Base-by-base conservation (phyloP, 2,797 vertebrate species). In the Lagorchestes hirsutus region DNA sequence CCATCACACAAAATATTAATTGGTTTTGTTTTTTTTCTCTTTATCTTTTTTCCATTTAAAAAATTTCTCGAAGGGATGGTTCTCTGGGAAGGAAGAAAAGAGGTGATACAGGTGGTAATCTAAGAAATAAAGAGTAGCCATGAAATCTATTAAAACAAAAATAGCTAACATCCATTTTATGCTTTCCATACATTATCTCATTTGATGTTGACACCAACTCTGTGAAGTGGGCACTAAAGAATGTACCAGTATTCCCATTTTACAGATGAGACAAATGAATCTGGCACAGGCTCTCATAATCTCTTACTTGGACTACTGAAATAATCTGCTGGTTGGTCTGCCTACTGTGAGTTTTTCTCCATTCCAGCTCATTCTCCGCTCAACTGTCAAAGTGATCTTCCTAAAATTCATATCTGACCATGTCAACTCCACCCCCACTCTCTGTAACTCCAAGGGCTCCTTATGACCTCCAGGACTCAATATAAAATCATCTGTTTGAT, bases 201-300 rank as follows among this genome's bases (percentile, higher is more conserved):
- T 54, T 55, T 13, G 54, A 59, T 58, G 13, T 40, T 93, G 55
- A 50, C 22, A 52, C 6, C 24, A 29, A 27, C 14, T 8, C 24
- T 54, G 46, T 58, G 5, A 34, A 31, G 3, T 1, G 0, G 46
- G 8, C n/a, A 28, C 1, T 24, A 10, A 0, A 54, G 57, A 58
- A 58, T 58, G 34, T 0, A 6, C 40, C 18, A 0, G 1, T 2
- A 10, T 12, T 54, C 54, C n/a, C 24, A 29, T 29, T 31, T 40
- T 34, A 18, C 46, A 31, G 0, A 24, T 13, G 67, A 92, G 50
- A n/a, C 94, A 57, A 93, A 4, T 0, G 29, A 95, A 54, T 87
- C 27, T 29, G 22, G 9, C 28, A 58, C 57, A 58, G 57, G 6
- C 11, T 29, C 58, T 62, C 29, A 62, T 62, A 0, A 62, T 12